Evolutionary conservation across 2,888 invertebrate species (phyloP), one percentile per base, ranked within the genome.

Genomic region (Diabrotica balteata): DNA sequence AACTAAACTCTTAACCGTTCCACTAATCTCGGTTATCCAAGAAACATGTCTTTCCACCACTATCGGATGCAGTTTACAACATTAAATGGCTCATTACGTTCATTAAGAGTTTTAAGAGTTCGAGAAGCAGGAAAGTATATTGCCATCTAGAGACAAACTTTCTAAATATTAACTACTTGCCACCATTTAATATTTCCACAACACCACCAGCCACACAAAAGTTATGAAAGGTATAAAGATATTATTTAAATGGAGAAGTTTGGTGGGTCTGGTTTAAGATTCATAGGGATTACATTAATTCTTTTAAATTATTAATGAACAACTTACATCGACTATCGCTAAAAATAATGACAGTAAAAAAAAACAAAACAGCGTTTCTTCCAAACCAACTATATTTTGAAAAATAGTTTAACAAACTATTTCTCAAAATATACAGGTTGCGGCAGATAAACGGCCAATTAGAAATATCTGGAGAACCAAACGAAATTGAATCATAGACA

Each of bases 21-120:
- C 60, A 76, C 78, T 80, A 80, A 80, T 79, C 78, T 77, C 71
- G 76, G 77, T 57, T 57, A 79, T 79, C 78, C 79, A 77, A 78
- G 78, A 74, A 78, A 76, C 76, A 77, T 75, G 75, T 77, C 76
- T 74, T 77, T 73, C 75, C 76, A 76, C 73, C 77, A 76, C 75
- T 75, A 75, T 74, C 72, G 73, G 69, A 72, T 74, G 72, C 72
- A 70, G 72, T 78, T 77, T 75, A 75, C 74, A 72, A 72, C 76
- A 71, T 74, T 76, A 77, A 77, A 75, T 74, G 75, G 58, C 76
- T 76, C 76, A 77, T 77, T 75, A 74, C 67, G 54, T 70, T 76
- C 77, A 76, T 78, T 78, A 79, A 69, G 75, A 78, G 78, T 79
- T 78, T 75, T 73, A 76, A 77, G 78, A 77, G 75, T 78, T 66